A percentile compares a stretch with the other conserved stretches of the same genome.
Evolutionary conservation across 2,797 vertebrate species (phyloP).

Genomic region (Sebastes miniatus): DNA sequence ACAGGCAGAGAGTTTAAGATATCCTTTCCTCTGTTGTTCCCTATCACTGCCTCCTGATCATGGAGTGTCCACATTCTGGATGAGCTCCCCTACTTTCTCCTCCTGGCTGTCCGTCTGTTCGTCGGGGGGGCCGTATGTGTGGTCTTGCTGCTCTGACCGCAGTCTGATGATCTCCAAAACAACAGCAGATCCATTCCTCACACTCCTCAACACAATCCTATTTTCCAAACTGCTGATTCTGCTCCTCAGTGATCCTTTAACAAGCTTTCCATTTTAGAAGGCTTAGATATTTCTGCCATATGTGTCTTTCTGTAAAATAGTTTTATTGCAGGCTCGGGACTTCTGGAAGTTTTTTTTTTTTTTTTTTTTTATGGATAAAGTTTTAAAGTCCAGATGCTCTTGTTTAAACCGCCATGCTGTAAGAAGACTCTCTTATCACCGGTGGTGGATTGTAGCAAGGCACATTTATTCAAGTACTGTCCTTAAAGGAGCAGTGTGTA

Average conservation of each 20-base stretch:
- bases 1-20: slow-evolving; percentile 26
- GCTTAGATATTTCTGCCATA: slow-evolving; percentile 39
- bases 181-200: slow-evolving; percentile 52
- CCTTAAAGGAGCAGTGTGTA: background rate
- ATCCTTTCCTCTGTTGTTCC: slow-evolving; percentile 47
- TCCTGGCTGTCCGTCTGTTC: slow-evolving; percentile 66
- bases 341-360: background rate
- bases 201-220: slow-evolving; percentile 46
- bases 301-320: slow-evolving; percentile 28
- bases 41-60: slow-evolving; percentile 50
- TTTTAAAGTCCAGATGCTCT: slow-evolving; percentile 17
- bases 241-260: slow-evolving; percentile 44
- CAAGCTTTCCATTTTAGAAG: slow-evolving; percentile 36
- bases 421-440: slow-evolving; percentile 14
- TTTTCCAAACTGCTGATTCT: slow-evolving; percentile 67
- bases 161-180: slow-evolving; percentile 58
- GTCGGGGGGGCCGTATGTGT: slow-evolving; percentile 41
- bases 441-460: background rate
- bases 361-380: background rate
- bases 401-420: background rate
- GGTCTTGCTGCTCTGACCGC: slow-evolving; percentile 52
- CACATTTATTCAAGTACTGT: background rate
- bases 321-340: slow-evolving; percentile 18
- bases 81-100: slow-evolving; percentile 50
- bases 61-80: slow-evolving; percentile 47